Conservation (phyloP, 1,140 invertebrate species). For the Drosophila bifasciata region DNA sequence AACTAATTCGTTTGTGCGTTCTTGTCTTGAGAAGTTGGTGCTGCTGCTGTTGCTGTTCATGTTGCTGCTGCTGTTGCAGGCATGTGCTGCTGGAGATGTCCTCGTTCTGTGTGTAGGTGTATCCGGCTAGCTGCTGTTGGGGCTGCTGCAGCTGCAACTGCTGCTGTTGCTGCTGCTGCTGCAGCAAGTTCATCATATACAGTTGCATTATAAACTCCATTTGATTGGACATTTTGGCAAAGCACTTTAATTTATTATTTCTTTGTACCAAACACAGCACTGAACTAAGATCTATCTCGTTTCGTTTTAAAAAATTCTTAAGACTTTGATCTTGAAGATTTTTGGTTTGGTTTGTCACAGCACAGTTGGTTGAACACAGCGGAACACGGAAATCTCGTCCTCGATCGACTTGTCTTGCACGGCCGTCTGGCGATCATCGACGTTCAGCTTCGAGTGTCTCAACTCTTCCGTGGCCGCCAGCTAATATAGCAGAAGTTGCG, state of each 20-base stretch:
- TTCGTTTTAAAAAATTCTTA: slow-evolving; percentile 44
- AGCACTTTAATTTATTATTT: slow-evolving; percentile 34
- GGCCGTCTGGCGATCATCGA: slow-evolving; percentile 62
- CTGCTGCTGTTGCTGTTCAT: slow-evolving; percentile 43
- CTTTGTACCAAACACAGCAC: slow-evolving; percentile 32
- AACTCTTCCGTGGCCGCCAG: slow-evolving; percentile 72
- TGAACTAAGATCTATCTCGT: slow-evolving; percentile 24
- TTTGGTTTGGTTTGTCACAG: slow-evolving; percentile 33
- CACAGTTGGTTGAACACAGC: slow-evolving; percentile 31
- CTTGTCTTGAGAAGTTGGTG: slow-evolving; percentile 60
- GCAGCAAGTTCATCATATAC: slow-evolving; percentile 82
- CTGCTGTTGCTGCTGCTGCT: slow-evolving; percentile 74
- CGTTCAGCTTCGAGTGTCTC: slow-evolving; percentile 80
- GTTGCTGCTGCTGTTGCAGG: slow-evolving; percentile 55
- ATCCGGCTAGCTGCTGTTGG: slow-evolving; percentile 44
- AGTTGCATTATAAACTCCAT: slow-evolving; percentile 83
- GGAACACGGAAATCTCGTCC: slow-evolving; percentile 14
- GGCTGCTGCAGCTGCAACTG: slow-evolving; percentile 51
- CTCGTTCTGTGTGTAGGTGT: slow-evolving; percentile 65
- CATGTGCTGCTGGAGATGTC: slow-evolving; percentile 77
- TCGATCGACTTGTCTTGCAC: slow-evolving; percentile 46
- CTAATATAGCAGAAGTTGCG: slow-evolving; percentile 80
- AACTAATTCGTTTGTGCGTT: slow-evolving; percentile 78
- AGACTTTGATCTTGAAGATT: slow-evolving; percentile 35
- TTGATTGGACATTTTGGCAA: slow-evolving; percentile 76